Conservation (phyloP, 2,113 vertebrate genomes). For the Tragelaphus strepsiceros region DNA sequence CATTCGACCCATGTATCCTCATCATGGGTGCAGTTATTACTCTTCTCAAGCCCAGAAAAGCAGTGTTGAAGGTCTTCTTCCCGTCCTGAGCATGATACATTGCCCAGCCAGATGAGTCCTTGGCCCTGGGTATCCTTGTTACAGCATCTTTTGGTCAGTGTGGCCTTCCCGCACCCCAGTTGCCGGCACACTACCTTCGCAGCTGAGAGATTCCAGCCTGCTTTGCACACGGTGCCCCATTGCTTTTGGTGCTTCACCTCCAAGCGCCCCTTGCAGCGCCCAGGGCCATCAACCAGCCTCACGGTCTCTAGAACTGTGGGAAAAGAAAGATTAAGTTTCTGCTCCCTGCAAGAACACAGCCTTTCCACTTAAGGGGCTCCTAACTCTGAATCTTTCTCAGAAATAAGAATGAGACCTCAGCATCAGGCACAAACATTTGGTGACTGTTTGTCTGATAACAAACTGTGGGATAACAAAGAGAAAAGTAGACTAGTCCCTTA, state of each 20-base stretch:
- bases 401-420: neutral
- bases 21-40: slow-evolving; percentile 10
- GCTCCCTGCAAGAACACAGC: neutral
- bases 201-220: slow-evolving; percentile 6
- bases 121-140: neutral
- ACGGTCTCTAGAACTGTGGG: neutral
- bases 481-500: neutral
- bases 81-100: slow-evolving; percentile 24
- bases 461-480: neutral
- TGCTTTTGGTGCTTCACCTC: neutral
- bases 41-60: neutral
- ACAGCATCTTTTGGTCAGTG: neutral
- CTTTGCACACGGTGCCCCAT: slow-evolving; percentile 33
- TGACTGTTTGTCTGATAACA: neutral
- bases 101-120: slow-evolving; percentile 36
- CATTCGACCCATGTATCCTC: slow-evolving; percentile 48
- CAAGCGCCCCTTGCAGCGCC: neutral
- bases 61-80: slow-evolving; percentile 28
- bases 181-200: slow-evolving; percentile 48
- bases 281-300: neutral
- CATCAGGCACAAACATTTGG: neutral
- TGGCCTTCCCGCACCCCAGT: slow-evolving; percentile 51
- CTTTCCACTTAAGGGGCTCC: neutral
- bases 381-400: neutral
- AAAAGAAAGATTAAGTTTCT: neutral